Evolutionary conservation across 2,888 invertebrate species (phyloP).

Genomic region (Byasa hedistus): DNA sequence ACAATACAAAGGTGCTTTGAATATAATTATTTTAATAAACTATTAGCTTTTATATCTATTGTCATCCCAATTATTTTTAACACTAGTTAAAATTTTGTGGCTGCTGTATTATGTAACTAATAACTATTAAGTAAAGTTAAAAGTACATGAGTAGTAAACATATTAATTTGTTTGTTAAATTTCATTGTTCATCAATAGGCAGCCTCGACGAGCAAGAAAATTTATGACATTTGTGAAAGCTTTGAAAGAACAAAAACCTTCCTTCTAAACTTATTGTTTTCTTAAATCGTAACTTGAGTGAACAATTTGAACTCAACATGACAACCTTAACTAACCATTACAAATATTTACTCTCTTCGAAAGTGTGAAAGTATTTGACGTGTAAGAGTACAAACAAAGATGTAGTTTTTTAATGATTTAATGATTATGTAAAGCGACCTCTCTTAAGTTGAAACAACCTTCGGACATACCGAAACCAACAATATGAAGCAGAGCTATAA

Average conservation of each 20-base stretch:
- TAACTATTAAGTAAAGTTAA: too few relatives aligned
- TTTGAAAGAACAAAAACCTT: not conserved
- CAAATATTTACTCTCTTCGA: conserved; percentile 22
- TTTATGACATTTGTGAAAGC: conserved; percentile 61
- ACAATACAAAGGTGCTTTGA: too few relatives aligned
- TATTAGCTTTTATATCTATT: too few relatives aligned
- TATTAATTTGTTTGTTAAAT: not conserved
- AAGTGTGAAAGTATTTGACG: conserved; percentile 27
- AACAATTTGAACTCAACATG: not conserved
- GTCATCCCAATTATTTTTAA: too few relatives aligned
- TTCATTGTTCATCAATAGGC: not conserved
- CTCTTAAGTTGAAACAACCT: not conserved
- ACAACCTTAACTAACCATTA: conserved; percentile 17
- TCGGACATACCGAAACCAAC: not conserved
- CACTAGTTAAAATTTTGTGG: too few relatives aligned
- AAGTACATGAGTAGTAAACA: not conserved
- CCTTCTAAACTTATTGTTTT: not conserved
- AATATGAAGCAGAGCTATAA: too few relatives aligned
- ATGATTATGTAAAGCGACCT: not conserved
- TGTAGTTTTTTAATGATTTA: not conserved
- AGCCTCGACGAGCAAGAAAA: conserved; percentile 42
- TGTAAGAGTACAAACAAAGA: conserved; percentile 11
- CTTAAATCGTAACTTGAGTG: not conserved
- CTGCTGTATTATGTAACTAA: too few relatives aligned
- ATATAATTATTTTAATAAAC: too few relatives aligned